Evolutionary conservation across 2,797 vertebrate genomes (phyloP).

Genomic region (Leptoclinus maculatus): DNA sequence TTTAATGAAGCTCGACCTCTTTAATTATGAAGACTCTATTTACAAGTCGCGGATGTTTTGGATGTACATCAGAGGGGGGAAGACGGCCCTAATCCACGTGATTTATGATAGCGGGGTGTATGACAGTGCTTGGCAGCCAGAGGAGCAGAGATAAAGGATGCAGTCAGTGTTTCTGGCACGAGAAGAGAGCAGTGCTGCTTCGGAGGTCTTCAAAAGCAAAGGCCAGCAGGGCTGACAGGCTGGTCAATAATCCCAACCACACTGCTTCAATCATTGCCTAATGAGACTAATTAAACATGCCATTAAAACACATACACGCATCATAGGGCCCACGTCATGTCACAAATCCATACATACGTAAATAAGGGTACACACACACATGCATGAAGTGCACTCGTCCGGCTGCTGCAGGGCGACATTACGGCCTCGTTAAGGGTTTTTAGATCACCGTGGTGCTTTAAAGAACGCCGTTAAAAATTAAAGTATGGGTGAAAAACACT

Average conservation of each 20-base stretch:
- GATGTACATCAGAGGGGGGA: slow-evolving; percentile 13
- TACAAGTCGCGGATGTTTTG: slow-evolving; percentile 20
- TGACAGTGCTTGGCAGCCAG: slow-evolving; percentile 32
- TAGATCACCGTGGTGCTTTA: not conserved
- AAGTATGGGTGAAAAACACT: not conserved
- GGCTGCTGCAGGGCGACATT: slow-evolving; percentile 8
- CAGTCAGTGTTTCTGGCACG: slow-evolving; percentile 54
- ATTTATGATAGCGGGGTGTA: slow-evolving; percentile 29
- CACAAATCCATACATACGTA: slow-evolving; percentile 26
- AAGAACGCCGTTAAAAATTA: slow-evolving; percentile 10
- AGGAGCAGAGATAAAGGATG: slow-evolving; percentile 38
- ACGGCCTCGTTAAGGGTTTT: slow-evolving; percentile 6
- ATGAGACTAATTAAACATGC: slow-evolving; percentile 69
- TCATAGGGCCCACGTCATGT: slow-evolving; percentile 1
- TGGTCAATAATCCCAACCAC: slow-evolving; percentile 66
- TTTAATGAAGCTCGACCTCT: slow-evolving; percentile 1
- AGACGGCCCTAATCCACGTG: slow-evolving; percentile 20
- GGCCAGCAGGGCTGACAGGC: slow-evolving; percentile 58
- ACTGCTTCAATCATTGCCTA: slow-evolving; percentile 55
- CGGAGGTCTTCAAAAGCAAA: slow-evolving; percentile 47
- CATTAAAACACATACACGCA: slow-evolving; percentile 39
- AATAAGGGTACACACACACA: not conserved
- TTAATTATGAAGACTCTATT: slow-evolving; percentile 16
- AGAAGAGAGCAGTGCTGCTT: slow-evolving; percentile 39
- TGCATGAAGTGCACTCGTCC: not conserved